Evolutionary conservation across 2,113 vertebrate species (phyloP).

Genomic region (Acrocephalus kingi): DNA sequence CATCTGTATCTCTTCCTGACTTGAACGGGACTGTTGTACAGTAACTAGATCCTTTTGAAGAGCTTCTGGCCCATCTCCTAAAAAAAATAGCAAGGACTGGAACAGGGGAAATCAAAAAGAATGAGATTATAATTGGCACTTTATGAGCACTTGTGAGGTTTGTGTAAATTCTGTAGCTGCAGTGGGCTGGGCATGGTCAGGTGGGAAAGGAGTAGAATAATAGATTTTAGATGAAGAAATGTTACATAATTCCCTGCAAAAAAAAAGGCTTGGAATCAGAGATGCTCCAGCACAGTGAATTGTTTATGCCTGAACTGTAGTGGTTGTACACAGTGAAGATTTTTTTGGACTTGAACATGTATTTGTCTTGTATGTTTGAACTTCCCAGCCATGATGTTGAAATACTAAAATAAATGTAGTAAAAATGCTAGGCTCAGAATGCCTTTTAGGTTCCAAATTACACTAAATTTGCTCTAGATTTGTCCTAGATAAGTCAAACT

Average conservation of each 20-base stretch:
- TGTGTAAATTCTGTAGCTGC: not conserved
- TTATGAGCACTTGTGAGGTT: not conserved
- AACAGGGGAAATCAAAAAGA: not conserved
- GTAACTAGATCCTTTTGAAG: conserved; percentile 3
- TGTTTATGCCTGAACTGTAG: not conserved
- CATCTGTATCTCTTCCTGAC: conserved; percentile 14
- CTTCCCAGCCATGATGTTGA: not conserved
- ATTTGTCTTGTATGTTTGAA: not conserved
- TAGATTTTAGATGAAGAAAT: not conserved
- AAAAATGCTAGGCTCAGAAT: not conserved
- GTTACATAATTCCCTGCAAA: not conserved
- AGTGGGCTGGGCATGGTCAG: not conserved
- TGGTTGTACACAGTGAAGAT: not conserved
- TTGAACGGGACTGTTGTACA: not conserved
- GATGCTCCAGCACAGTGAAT: not conserved
- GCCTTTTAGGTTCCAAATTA: not conserved
- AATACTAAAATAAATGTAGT: not conserved
- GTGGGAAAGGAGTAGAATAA: not conserved
- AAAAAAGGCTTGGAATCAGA: not conserved
- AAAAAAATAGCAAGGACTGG: not conserved
- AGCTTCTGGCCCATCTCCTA: conserved; percentile 1
- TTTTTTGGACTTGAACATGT: not conserved
- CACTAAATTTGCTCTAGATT: not conserved
- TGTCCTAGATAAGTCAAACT: not conserved
- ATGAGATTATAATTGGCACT: not conserved